These are phyloP conservation scores for Noctua pronuba DNA, from an alignment of 2,888 invertebrate species.

Conservation along the genomic window DNA sequence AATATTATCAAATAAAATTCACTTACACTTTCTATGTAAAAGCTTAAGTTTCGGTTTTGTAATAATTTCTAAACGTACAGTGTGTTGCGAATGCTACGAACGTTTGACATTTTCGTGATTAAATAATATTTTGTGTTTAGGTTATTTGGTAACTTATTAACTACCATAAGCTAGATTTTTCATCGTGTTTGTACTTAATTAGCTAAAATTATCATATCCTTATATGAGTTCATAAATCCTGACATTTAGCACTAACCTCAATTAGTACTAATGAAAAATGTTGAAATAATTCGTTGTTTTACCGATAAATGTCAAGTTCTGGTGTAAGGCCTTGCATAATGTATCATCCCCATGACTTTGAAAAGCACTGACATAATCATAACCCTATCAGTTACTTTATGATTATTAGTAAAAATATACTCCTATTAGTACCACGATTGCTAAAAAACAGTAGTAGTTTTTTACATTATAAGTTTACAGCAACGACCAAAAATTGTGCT, in stretches of 20 bases:
- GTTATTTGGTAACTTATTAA: slow-evolving; percentile 4
- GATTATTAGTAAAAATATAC: no score
- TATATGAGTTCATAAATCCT: background rate
- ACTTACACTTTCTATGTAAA: slow-evolving; percentile 53
- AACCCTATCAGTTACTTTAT: no score
- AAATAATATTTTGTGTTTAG: background rate
- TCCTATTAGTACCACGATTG: background rate
- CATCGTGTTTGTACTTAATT: slow-evolving; percentile 13
- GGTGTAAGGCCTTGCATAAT: background rate
- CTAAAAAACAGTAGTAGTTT: background rate
- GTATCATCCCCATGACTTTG: background rate
- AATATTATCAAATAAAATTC: slow-evolving; percentile 30
- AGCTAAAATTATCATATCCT: slow-evolving; percentile 22
- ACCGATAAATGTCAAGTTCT: background rate
- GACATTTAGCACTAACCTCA: slow-evolving; percentile 29
- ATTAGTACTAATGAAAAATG: background rate
- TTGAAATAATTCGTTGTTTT: background rate
- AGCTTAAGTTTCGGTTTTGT: slow-evolving; percentile 33
- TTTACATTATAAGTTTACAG: no score
- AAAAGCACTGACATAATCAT: background rate
- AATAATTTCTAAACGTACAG: slow-evolving; percentile 43
- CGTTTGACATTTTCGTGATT: slow-evolving; percentile 8
- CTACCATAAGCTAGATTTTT: background rate
- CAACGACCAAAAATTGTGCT: no score
- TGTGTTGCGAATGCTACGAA: slow-evolving; percentile 5